Base-by-base conservation (phyloP, 2,797 vertebrate genomes). In the Amblyraja radiata region DNA sequence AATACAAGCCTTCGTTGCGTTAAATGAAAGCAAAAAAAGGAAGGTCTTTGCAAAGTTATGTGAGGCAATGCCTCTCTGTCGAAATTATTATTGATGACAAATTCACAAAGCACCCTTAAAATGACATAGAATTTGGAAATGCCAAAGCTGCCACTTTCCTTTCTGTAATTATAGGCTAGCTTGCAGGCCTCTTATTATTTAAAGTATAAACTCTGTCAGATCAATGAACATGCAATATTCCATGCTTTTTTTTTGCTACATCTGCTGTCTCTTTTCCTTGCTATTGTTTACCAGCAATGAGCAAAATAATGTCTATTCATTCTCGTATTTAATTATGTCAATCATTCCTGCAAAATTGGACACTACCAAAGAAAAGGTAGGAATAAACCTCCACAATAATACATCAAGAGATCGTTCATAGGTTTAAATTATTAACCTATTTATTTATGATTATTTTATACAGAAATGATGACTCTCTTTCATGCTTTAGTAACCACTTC, bases 51-150 rank as follows among this genome's bases (percentile, higher is more conserved):
- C 25, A 98, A 99, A 98, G 98, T 99, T 98, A 99, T 99, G 98
- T 99, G 98, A 98, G 98, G 98, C 99, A 99, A 99, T 99, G 98
- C 99, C 98, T 97, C 98, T 99, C 98, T 98, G 98, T 99, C 98
- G 98, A 98, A 99, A 99, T 99, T 98, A 99, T 99, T 98, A 99
- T 98, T 98, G 98, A 98, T 99, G 98, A 99, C 98, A 99, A 99
- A 99, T 98, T 98, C 98, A 99, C 98, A 99, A 99, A 99, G 98
- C 98, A 97, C 97, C 98, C 98, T 98, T 98, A 97, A 98, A 92
- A 99, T 98, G 98, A 99, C 97, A 98, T 97, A 97, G 97, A 98
- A 97, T 98, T 98, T 98, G 98, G 97, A 99, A 99, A 99, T 99
- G 98, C 98, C 98, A 99, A 97, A 98, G 98, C 98, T 99, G 98